Evolutionary conservation across 2,797 vertebrate genomes (phyloP).

Genomic region (Craterocephalus amniculus): DNA sequence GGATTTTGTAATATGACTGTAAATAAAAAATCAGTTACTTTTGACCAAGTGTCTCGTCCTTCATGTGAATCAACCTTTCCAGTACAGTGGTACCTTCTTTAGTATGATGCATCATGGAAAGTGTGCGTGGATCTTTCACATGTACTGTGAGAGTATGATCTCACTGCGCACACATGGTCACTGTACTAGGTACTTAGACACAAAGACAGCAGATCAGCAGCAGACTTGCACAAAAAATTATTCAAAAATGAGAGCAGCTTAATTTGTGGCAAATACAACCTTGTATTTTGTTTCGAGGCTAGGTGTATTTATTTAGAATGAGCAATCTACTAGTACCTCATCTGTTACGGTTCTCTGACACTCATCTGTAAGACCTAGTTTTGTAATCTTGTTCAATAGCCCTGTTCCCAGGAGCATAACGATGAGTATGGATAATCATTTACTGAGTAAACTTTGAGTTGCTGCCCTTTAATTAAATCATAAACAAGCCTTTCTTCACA

Average conservation of each 20-base stretch:
- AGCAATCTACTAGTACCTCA: background rate
- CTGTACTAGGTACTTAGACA: no score
- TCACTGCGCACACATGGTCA: no score
- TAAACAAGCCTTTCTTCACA: background rate
- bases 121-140: background rate
- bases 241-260: background rate
- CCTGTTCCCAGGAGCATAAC: no score
- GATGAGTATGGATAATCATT: background rate
- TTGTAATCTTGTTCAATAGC: no score
- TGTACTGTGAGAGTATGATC: background rate
- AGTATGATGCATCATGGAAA: background rate
- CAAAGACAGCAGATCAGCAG: background rate
- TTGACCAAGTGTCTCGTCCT: slow-evolving; percentile 25
- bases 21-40: slow-evolving; percentile 76
- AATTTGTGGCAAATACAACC: background rate
- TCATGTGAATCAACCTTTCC: background rate
- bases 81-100: background rate
- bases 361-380: background rate
- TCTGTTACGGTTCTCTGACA: background rate
- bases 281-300: background rate
- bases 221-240: background rate
- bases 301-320: background rate
- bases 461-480: background rate
- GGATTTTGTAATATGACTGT: slow-evolving; percentile 73
- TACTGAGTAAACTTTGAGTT: background rate